Percentiles rank a stretch among this genome's conserved stretches.
These are phyloP conservation scores for Acrocyrtus sp. DNA, from an alignment of 2,888 invertebrate species.

Conservation along the genomic window DNA sequence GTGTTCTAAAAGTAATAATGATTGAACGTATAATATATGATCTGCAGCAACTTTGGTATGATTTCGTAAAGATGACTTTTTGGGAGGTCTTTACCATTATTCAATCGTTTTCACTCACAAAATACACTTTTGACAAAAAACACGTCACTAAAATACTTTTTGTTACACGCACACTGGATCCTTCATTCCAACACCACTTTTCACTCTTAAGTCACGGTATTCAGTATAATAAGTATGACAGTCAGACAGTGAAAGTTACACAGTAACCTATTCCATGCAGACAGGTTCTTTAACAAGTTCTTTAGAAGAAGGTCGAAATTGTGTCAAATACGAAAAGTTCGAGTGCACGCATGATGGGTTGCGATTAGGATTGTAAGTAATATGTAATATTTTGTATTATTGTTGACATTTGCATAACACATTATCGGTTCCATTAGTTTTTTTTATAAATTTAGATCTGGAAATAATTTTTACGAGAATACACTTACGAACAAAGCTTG, in stretches of 20 bases:
- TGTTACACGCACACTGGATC: no score
- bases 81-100: no score
- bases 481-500: no score
- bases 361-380: slow-evolving; percentile 31
- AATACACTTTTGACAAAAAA: no score
- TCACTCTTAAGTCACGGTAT: no score
- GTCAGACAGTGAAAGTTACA: no score
- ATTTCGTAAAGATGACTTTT: slow-evolving; percentile 49
- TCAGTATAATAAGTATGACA: no score
- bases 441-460: slow-evolving; percentile 11
- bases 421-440: slow-evolving; percentile 32
- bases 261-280: no score
- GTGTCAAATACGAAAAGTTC: slow-evolving; percentile 29
- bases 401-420: slow-evolving; percentile 37
- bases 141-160: no score
- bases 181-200: no score
- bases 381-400: slow-evolving; percentile 15
- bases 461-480: slow-evolving; percentile 32
- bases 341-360: slow-evolving; percentile 41
- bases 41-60: slow-evolving; percentile 53
- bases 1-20: slow-evolving; percentile 33
- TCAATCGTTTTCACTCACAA: no score
- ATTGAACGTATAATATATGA: slow-evolving; percentile 51
- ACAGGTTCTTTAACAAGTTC: no score
- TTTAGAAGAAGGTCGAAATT: slow-evolving; percentile 41